phyloP scores from a whole-genome alignment of 2,888 invertebrate species.

The Pristionchus maxplancki region DNA sequence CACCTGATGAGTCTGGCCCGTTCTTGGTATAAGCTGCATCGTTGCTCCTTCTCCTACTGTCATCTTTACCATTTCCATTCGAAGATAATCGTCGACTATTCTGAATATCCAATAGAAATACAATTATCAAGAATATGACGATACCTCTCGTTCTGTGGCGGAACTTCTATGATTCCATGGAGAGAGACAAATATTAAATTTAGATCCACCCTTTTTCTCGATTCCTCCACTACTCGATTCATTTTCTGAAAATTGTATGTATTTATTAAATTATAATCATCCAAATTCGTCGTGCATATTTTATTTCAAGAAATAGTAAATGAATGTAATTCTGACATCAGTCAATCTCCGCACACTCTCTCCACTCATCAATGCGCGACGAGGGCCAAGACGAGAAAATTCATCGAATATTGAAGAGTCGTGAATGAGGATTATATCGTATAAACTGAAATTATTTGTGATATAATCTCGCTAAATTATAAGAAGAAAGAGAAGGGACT shows the following conservation, averaged over 20 bases:
- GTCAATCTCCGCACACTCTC: constrained; percentile 31
- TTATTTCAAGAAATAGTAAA: neutral
- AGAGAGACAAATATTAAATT: constrained; percentile 67
- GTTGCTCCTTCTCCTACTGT: constrained; percentile 67
- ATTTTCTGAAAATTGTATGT: constrained; percentile 5
- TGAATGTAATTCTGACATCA: neutral
- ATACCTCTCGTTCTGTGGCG: constrained; percentile 58
- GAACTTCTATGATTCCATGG: constrained; percentile 65
- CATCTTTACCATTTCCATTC: constrained; percentile 65
- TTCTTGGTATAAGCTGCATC: constrained; percentile 63
- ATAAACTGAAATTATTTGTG: constrained; percentile 55
- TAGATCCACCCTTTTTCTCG: constrained; percentile 59
- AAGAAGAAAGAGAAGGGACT: neutral
- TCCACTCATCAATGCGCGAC: constrained; percentile 52
- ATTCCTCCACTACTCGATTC: neutral
- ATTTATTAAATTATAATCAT: too few relatives aligned
- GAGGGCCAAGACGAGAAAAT: constrained; percentile 57
- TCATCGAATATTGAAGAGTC: constrained; percentile 63
- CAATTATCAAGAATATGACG: neutral
- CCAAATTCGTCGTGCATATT: too few relatives aligned
- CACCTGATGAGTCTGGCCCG: constrained; percentile 67
- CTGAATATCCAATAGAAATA: constrained; percentile 45
- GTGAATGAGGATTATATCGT: constrained; percentile 64
- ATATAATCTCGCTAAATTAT: too few relatives aligned
- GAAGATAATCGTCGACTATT: constrained; percentile 65